Conservation (phyloP, 2,888 invertebrate genomes). For the Boloria euphrosyne region DNA sequence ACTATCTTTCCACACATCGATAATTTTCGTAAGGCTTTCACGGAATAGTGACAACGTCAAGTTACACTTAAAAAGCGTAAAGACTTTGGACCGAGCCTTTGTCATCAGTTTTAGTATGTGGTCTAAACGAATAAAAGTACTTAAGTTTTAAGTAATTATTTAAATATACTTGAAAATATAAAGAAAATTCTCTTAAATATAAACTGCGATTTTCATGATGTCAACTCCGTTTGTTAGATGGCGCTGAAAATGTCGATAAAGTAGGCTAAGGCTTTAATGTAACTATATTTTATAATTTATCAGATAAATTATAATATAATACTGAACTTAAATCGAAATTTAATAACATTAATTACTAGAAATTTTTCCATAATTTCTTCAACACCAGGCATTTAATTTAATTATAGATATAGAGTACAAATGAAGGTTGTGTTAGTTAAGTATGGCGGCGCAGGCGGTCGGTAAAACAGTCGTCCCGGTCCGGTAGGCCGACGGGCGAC, state of each 20-base stretch:
- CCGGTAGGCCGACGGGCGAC: conserved; percentile 65
- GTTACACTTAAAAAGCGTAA: background rate
- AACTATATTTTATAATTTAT: background rate
- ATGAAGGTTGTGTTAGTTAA: conserved; percentile 57
- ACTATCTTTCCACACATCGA: conserved; percentile 20
- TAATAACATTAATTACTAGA: too few relatives aligned
- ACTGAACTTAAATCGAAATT: background rate
- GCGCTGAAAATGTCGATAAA: conserved; percentile 50
- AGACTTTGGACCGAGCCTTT: background rate
- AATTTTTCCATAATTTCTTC: too few relatives aligned
- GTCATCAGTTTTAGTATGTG: too few relatives aligned
- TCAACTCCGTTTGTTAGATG: conserved; percentile 50
- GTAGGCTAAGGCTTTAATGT: conserved; percentile 60
- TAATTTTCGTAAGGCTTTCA: conserved; percentile 22
- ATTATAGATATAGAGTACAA: background rate
- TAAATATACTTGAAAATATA: too few relatives aligned
- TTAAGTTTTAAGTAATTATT: too few relatives aligned
- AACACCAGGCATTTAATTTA: too few relatives aligned
- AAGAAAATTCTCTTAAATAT: too few relatives aligned
- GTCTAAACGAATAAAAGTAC: too few relatives aligned
- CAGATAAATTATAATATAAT: background rate
- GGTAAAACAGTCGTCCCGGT: conserved; percentile 67
- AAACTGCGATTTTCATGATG: conserved; percentile 26
- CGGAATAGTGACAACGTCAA: background rate
- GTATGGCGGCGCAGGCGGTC: conserved; percentile 63